Evolutionary conservation across 2,797 vertebrate genomes (phyloP).

Genomic region (Muscicapa comitata): DNA sequence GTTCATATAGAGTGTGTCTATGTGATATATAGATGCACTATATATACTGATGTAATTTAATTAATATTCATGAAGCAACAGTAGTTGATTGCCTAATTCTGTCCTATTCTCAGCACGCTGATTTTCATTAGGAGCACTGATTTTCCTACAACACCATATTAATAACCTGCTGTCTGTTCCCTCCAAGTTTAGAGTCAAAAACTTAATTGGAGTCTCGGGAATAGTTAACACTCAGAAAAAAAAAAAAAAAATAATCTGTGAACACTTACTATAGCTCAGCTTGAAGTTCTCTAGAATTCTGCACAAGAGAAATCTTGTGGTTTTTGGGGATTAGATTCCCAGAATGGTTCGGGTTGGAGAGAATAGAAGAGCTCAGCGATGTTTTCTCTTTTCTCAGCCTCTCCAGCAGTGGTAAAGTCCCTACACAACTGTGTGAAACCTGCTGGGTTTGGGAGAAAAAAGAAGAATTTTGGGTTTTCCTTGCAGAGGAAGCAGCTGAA

Average conservation of each 20-base stretch:
- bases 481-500: neutral
- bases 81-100: neutral
- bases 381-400: neutral
- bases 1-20: neutral
- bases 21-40: neutral
- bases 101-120: neutral
- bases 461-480: accelerated
- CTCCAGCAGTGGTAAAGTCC: neutral
- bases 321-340: neutral
- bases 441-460: accelerated
- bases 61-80: neutral
- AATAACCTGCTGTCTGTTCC: neutral
- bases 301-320: neutral
- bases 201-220: neutral
- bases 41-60: neutral
- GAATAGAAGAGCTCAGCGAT: neutral
- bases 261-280: neutral
- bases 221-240: neutral
- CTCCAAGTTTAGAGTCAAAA: neutral
- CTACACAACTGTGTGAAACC: neutral
- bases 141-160: neutral
- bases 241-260: neutral
- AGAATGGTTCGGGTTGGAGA: neutral
- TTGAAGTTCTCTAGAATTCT: neutral
- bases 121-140: neutral